Evolutionary conservation across 2,797 vertebrate species (phyloP).

Genomic region (Passerculus sandwichensis): DNA sequence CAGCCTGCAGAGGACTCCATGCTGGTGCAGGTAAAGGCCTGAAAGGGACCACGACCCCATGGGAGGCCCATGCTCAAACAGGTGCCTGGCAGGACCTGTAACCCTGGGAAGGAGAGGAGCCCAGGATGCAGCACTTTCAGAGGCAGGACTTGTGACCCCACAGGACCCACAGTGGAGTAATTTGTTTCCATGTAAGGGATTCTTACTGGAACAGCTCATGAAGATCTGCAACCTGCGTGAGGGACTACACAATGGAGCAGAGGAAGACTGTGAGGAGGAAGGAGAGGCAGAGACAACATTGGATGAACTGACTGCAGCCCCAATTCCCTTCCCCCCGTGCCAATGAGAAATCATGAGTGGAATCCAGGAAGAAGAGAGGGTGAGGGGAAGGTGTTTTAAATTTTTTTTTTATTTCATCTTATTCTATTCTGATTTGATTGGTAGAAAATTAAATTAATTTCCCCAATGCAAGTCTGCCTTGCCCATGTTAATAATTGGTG

Average conservation of each 20-base stretch:
- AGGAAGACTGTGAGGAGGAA: not conserved
- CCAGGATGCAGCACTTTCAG: not conserved
- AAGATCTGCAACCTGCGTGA: not conserved
- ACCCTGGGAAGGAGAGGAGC: not conserved
- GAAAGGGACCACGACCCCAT: not conserved
- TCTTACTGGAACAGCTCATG: too few relatives aligned
- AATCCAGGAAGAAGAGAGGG: not conserved
- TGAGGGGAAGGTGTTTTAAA: not conserved
- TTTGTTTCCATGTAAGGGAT: fast-evolving
- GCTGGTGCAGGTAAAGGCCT: not conserved
- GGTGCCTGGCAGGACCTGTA: not conserved
- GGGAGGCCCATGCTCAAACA: not conserved
- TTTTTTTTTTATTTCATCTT: not conserved
- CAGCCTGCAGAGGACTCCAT: not conserved
- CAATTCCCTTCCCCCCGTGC: not conserved
- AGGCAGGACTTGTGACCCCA: not conserved
- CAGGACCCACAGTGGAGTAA: fast-evolving
- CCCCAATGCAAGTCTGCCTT: not conserved
- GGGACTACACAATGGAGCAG: not conserved
- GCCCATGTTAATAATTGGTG: fast-evolving
- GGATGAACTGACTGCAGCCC: not conserved
- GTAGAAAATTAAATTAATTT: not conserved
- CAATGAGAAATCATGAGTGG: not conserved
- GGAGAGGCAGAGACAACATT: not conserved
- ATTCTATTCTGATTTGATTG: not conserved